Percentiles rank a stretch among this genome's conserved stretches.
Evolutionary conservation across 2,113 vertebrate genomes (phyloP).

Genomic region (Leucopsar rothschildi): DNA sequence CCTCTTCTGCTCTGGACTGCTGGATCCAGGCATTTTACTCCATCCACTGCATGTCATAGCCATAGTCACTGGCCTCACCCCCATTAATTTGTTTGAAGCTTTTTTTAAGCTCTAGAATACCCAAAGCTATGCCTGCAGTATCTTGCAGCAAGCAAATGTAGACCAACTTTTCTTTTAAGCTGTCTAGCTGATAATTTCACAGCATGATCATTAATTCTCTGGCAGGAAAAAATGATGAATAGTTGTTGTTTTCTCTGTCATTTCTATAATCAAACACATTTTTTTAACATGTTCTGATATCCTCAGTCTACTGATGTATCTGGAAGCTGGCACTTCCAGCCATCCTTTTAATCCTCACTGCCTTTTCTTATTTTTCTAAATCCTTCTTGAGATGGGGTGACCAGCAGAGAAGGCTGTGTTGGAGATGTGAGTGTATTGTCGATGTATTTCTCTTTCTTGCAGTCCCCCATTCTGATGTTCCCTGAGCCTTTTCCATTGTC

Average conservation of each 20-base stretch:
- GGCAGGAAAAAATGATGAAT: neutral
- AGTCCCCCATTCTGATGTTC: neutral
- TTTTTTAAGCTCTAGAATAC: neutral
- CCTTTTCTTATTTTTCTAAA: constrained; percentile 15
- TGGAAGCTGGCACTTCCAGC: neutral
- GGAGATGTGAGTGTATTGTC: neutral
- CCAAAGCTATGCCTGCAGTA: neutral
- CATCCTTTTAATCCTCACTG: neutral
- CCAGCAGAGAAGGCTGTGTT: neutral
- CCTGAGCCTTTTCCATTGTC: neutral
- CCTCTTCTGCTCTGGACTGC: neutral
- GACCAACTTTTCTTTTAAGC: neutral
- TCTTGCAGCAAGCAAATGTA: neutral
- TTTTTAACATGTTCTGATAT: neutral
- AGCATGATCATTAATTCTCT: constrained; percentile 11
- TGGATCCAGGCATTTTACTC: neutral
- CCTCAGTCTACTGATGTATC: neutral
- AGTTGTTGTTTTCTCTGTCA: neutral
- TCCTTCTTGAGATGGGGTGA: neutral
- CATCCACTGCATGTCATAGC: neutral
- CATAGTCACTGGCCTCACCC: no score
- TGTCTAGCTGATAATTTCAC: neutral
- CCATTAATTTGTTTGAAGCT: neutral
- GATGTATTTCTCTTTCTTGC: neutral
- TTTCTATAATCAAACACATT: neutral